A percentile compares a stretch with the other conserved stretches of the same genome.
These are phyloP conservation scores for Podabrus alpinus DNA, from an alignment of 2,888 invertebrate species.

Conservation along the genomic window DNA sequence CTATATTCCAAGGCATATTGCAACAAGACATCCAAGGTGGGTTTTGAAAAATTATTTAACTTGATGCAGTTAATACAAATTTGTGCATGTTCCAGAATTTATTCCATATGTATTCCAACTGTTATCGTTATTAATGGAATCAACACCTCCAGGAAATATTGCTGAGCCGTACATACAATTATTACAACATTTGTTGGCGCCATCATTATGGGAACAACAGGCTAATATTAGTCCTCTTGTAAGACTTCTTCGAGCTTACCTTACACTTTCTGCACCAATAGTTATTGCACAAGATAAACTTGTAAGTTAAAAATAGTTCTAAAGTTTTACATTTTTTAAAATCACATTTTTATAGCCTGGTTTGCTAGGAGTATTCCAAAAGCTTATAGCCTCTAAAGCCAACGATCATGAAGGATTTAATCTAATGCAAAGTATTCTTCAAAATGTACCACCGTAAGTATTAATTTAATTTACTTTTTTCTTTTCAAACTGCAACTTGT, in stretches of 20 bases:
- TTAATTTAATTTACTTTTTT: neutral
- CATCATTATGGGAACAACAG: conserved; percentile 89
- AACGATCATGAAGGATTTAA: conserved; percentile 97
- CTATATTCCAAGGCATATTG: conserved; percentile 92
- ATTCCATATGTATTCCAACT: conserved; percentile 99
- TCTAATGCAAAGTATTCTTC: conserved; percentile 83
- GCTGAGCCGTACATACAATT: conserved; percentile 87
- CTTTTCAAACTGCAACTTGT: neutral
- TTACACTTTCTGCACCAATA: conserved; percentile 72
- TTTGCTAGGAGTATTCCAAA: conserved; percentile 93
- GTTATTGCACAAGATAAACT: conserved; percentile 73
- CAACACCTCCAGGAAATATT: conserved; percentile 59
- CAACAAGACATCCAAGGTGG: conserved; percentile 90
- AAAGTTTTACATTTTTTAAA: neutral
- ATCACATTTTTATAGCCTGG: conserved; percentile 61
- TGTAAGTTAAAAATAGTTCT: conserved; percentile 56
- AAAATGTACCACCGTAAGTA: conserved; percentile 79
- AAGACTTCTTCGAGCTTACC: conserved; percentile 85
- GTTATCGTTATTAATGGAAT: conserved; percentile 85
- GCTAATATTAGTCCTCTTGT: conserved; percentile 95
- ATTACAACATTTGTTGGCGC: conserved; percentile 87
- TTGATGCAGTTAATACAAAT: neutral
- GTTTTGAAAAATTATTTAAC: neutral
- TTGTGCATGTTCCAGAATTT: conserved; percentile 81
- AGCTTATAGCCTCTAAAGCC: conserved; percentile 90